Percentiles rank a stretch among this genome's conserved stretches.
Conservation (phyloP, 2,888 invertebrate genomes). For the Thera obeliscata region DNA sequence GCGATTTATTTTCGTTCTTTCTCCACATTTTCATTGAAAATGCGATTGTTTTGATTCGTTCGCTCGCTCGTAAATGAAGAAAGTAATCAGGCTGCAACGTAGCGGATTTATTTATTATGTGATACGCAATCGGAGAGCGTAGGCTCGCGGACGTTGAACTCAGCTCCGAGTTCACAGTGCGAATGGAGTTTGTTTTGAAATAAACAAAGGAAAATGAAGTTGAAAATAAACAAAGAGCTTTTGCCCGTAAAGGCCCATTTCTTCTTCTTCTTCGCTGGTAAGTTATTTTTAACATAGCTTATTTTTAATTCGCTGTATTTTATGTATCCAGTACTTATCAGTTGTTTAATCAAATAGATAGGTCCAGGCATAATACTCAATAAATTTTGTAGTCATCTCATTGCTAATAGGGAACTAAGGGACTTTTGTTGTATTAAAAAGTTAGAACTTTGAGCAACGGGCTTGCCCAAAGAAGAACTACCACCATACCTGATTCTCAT, state of each 20-base stretch:
- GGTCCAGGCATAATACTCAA: no score
- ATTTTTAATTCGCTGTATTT: no score
- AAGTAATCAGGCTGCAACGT: not conserved
- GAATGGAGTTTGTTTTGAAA: not conserved
- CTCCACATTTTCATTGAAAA: not conserved
- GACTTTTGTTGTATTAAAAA: no score
- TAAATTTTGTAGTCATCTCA: no score
- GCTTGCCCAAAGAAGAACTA: no score
- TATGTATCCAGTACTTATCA: no score
- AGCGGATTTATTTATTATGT: conserved; percentile 1
- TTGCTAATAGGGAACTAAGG: no score
- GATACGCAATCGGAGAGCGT: conserved; percentile 15
- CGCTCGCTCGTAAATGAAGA: conserved; percentile 1
- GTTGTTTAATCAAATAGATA: no score
- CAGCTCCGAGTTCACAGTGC: not conserved
- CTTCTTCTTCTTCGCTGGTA: conserved; percentile 95
- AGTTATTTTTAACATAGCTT: conserved; percentile 55
- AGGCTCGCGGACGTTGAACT: conserved; percentile 8
- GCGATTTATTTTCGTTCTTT: not conserved
- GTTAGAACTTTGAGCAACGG: no score
- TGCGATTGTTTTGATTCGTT: conserved; percentile 2
- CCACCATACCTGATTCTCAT: no score
- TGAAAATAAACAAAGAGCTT: conserved; percentile 87
- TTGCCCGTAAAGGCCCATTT: conserved; percentile 94
- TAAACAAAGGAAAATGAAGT: conserved; percentile 64